Percentiles rank a stretch among this genome's conserved stretches.
Evolutionary conservation across 2,113 vertebrate species (phyloP).

Genomic region (Pelobates fuscus): DNA sequence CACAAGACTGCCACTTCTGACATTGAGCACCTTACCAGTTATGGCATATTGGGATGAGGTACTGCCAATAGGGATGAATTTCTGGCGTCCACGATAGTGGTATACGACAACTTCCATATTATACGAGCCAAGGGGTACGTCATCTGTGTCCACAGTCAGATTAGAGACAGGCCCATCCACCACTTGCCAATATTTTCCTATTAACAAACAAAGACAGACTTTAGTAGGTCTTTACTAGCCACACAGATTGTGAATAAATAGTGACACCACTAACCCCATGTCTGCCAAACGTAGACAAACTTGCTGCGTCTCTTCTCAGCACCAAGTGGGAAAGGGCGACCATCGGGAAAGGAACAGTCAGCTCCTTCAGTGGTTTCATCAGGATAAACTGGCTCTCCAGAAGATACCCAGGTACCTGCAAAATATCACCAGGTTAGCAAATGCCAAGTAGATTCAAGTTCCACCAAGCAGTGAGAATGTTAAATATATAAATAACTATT

Average conservation of each 20-base stretch:
- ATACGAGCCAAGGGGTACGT: constrained; percentile 79
- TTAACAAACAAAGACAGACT: not conserved
- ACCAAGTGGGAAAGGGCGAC: constrained; percentile 66
- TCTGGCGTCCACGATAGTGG: constrained; percentile 78
- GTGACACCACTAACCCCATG: constrained; percentile 74
- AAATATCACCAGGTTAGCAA: constrained; percentile 1
- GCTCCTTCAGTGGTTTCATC: constrained; percentile 54
- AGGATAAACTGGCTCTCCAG: constrained; percentile 81
- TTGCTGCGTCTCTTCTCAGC: constrained; percentile 63
- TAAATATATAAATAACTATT: too few relatives aligned
- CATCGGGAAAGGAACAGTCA: constrained; percentile 79
- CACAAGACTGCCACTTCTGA: too few relatives aligned
- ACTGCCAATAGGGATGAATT: constrained; percentile 83
- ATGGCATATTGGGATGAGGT: constrained; percentile 78
- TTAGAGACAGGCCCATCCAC: constrained; percentile 80
- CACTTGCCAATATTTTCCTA: constrained; percentile 90
- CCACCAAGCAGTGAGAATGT: too few relatives aligned
- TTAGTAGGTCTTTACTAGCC: too few relatives aligned
- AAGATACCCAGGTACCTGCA: constrained; percentile 73
- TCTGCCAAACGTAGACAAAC: constrained; percentile 92
- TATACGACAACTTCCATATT: constrained; percentile 90
- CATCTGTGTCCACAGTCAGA: constrained; percentile 78
- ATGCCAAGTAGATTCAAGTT: too few relatives aligned
- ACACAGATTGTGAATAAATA: not conserved
- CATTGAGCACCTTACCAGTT: constrained; percentile 84